Evolutionary conservation across 2,797 vertebrate species (phyloP).

Genomic region (Nyctibius grandis): DNA sequence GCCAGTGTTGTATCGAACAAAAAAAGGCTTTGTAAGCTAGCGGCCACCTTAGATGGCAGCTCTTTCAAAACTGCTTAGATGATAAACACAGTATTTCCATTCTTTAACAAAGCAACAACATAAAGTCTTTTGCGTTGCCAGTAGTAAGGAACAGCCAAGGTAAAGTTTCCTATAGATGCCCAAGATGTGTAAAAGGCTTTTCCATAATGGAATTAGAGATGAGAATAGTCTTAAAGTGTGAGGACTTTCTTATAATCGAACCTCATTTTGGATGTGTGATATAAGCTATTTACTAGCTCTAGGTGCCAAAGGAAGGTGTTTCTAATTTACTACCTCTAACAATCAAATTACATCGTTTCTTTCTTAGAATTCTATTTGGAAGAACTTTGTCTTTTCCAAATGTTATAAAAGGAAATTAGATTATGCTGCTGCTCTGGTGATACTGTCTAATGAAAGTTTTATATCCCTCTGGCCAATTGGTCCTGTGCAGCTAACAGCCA

Average conservation of each 20-base stretch:
- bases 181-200: neutral
- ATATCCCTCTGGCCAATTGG: neutral
- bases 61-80: neutral
- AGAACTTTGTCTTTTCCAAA: neutral
- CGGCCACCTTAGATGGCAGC: neutral
- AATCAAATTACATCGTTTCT: neutral
- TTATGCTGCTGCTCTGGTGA: neutral
- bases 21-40: neutral
- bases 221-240: neutral
- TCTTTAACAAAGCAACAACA: neutral
- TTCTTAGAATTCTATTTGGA: neutral
- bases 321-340: neutral
- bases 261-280: neutral
- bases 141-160: neutral
- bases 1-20: accelerated
- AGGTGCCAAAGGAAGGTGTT: neutral
- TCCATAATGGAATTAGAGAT: neutral
- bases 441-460: neutral
- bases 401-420: neutral
- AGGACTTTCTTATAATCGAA: neutral
- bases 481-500: neutral
- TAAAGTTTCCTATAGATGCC: neutral
- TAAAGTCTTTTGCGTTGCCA: neutral
- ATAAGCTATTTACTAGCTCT: neutral
- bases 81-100: neutral